Evolutionary conservation across 64 coral and sea anemone species (phyloP).

Genomic region (Dendronephthya gigantea): DNA sequence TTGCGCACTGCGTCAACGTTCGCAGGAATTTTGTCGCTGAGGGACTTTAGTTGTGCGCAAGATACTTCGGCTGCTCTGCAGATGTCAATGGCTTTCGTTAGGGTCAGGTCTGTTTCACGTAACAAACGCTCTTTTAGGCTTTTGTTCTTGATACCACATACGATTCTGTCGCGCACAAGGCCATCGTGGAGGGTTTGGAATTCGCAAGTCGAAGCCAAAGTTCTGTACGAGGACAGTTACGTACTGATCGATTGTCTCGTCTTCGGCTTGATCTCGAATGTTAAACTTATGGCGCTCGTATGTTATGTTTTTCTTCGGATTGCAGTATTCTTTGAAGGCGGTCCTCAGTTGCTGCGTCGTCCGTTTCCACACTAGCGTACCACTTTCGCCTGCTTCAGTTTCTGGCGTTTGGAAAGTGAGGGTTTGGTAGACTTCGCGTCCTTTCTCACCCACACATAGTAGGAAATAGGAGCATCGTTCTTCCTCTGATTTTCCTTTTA

Average conservation of each 20-base stretch:
- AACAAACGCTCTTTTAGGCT: conserved; percentile 16
- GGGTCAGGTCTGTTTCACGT: conserved; percentile 29
- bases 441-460: conserved; percentile 36
- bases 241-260: not conserved
- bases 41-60: conserved; percentile 22
- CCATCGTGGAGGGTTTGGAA: conserved; percentile 13
- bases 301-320: conserved; percentile 21
- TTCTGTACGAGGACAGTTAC: not conserved
- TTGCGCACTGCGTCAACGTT: conserved; percentile 29
- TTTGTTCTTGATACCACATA: conserved; percentile 26
- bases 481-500: conserved; percentile 22
- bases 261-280: not conserved
- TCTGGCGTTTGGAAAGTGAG: conserved; percentile 32
- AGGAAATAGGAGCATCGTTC: conserved; percentile 54
- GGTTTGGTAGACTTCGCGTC: conserved; percentile 40
- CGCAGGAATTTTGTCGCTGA: not conserved
- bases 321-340: conserved; percentile 19
- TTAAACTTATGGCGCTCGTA: conserved; percentile 25
- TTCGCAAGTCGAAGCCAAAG: not conserved
- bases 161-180: conserved; percentile 28
- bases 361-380: conserved; percentile 2
- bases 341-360: conserved; percentile 6
- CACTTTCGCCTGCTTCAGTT: not conserved
- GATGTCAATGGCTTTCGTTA: conserved; percentile 29
- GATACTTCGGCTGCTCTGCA: conserved; percentile 27